Conservation (phyloP, 2,888 invertebrate genomes). For the Lepidochrysops patricia region DNA sequence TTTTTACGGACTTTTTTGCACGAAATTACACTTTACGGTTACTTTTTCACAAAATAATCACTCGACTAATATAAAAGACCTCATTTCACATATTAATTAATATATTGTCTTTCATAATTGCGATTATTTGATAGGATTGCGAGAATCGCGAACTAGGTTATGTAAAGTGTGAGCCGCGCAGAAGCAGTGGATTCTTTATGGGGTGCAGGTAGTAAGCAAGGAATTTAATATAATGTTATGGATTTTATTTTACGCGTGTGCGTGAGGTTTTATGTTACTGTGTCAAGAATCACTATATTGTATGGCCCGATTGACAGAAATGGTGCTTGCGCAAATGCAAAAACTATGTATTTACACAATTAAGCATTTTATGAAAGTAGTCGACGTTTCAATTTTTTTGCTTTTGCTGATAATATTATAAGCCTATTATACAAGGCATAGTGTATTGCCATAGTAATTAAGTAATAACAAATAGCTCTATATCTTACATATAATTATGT, state of each 20-base stretch:
- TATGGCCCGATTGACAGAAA: not conserved
- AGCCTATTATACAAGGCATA: no score
- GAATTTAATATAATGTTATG: conserved; percentile 28
- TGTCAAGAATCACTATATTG: conserved; percentile 8
- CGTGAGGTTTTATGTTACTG: conserved; percentile 12
- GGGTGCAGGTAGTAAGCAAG: conserved; percentile 31
- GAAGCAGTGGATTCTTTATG: conserved; percentile 39
- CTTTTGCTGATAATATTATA: not conserved
- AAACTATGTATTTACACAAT: not conserved
- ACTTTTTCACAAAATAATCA: not conserved
- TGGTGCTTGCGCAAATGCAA: not conserved
- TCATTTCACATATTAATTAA: not conserved
- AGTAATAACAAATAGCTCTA: no score
- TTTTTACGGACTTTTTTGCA: not conserved
- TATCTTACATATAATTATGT: no score
- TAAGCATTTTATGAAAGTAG: not conserved
- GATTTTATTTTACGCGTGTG: conserved; percentile 29
- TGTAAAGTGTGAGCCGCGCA: conserved; percentile 53
- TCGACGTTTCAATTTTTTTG: not conserved
- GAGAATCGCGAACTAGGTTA: conserved; percentile 48
- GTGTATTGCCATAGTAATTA: no score
- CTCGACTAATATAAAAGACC: not conserved
- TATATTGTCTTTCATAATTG: conserved; percentile 8
- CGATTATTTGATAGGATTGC: conserved; percentile 20
- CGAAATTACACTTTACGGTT: not conserved